These are phyloP conservation scores for Clarias macrocephalus DNA, from an alignment of 2,113 vertebrate genomes.

Conservation along the genomic window DNA sequence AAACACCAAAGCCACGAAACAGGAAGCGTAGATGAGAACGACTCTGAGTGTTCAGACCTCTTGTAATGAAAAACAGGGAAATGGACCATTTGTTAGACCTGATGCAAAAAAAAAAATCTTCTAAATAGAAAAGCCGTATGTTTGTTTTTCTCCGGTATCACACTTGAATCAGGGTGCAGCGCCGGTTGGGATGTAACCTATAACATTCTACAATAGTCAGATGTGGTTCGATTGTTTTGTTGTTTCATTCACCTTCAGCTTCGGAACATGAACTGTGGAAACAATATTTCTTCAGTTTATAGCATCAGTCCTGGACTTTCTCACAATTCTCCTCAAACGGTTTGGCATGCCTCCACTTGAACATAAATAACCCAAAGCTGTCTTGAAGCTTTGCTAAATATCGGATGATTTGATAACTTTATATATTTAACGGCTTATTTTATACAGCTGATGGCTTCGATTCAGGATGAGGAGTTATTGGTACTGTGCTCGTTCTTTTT, in stretches of 20 bases:
- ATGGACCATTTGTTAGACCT: conserved; percentile 36
- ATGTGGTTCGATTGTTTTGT: background rate
- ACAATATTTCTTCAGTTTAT: background rate
- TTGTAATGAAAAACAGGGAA: conserved; percentile 6
- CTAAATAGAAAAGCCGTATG: background rate
- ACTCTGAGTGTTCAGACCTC: background rate
- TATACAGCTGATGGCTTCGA: conserved; percentile 42
- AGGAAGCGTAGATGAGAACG: background rate
- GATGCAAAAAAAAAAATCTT: background rate
- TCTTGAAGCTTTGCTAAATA: background rate
- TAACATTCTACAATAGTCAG: conserved; percentile 13
- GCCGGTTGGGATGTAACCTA: background rate
- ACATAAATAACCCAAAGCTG: conserved; percentile 10
- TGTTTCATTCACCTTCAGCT: background rate
- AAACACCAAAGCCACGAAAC: conserved; percentile 11
- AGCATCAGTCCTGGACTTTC: conserved; percentile 16
- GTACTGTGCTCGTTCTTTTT: conserved; percentile 36
- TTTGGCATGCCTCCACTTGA: background rate
- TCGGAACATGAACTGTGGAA: background rate
- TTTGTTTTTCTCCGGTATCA: conserved; percentile 33
- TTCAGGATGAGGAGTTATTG: conserved; percentile 5
- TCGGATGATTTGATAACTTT: conserved; percentile 27
- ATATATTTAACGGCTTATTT: conserved; percentile 16
- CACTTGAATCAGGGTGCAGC: conserved; percentile 15
- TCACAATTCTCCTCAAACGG: background rate